Conservation (phyloP, 2,113 vertebrate species). For the Trachemys scripta region DNA sequence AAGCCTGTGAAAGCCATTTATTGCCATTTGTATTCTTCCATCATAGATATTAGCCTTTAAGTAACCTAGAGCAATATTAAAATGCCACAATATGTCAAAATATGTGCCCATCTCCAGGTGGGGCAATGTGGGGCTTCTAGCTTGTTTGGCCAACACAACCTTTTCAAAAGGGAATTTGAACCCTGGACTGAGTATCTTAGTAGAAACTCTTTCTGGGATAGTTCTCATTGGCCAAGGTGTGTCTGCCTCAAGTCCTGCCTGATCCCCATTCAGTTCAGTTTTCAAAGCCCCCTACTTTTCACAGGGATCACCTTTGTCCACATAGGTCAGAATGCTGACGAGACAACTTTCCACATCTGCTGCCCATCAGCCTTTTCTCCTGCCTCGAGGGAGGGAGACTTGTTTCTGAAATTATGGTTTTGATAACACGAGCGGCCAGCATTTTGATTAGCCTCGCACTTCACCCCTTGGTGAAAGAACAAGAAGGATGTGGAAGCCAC, state of each 20-base stretch:
- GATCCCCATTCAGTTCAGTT: neutral
- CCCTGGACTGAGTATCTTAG: slow-evolving; percentile 15
- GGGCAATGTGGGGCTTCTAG: neutral
- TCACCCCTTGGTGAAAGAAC: slow-evolving; percentile 38
- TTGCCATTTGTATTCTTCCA: neutral
- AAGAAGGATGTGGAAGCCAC: slow-evolving; percentile 33
- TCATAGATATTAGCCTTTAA: neutral
- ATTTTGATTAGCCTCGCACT: slow-evolving; percentile 12
- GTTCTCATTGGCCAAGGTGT: neutral
- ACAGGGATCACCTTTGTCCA: slow-evolving; percentile 10
- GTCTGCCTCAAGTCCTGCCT: neutral
- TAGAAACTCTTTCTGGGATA: neutral
- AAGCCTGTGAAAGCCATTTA: neutral
- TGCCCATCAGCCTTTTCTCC: slow-evolving; percentile 46
- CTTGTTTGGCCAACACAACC: slow-evolving; percentile 32
- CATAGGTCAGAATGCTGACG: slow-evolving; percentile 24
- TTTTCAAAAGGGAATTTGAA: slow-evolving; percentile 46
- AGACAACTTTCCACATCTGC: slow-evolving; percentile 38
- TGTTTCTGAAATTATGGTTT: slow-evolving; percentile 63
- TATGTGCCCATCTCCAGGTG: neutral
- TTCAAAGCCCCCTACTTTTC: slow-evolving; percentile 28
- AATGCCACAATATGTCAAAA: neutral
- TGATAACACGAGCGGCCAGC: slow-evolving; percentile 16
- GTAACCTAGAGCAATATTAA: neutral
- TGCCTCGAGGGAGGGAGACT: slow-evolving; percentile 36